phyloP scores from a whole-genome alignment of 2,113 vertebrate genomes.

The Malurus elegans region DNA sequence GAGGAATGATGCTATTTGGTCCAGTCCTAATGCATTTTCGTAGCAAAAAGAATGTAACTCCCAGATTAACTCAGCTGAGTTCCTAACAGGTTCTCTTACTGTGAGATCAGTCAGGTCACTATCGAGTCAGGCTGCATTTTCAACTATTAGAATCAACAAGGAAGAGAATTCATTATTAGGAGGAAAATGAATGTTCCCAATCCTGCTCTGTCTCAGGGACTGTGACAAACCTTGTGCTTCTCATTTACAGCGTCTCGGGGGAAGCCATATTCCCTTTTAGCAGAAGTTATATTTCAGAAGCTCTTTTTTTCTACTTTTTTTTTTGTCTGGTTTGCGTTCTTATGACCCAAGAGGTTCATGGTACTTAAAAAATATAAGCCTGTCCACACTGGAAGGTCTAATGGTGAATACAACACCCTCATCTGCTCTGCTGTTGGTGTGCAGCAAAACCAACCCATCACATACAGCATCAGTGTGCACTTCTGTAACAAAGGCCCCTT shows the following conservation, averaged over 20 bases:
- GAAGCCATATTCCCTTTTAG: background rate
- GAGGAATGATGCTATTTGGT: background rate
- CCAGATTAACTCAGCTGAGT: background rate
- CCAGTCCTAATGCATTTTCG: background rate
- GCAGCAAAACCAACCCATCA: background rate
- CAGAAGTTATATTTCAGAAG: background rate
- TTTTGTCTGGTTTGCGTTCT: background rate
- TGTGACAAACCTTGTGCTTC: background rate
- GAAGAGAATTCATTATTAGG: background rate
- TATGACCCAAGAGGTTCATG: background rate
- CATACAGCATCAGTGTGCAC: background rate
- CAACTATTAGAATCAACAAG: background rate
- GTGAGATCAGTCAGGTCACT: background rate
- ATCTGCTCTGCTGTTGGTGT: background rate
- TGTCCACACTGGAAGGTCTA: background rate
- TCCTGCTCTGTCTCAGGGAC: background rate
- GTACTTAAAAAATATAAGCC: background rate
- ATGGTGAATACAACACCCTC: accelerated
- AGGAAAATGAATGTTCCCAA: background rate
- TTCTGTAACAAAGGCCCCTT: background rate
- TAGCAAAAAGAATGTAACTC: background rate
- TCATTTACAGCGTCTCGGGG: no score
- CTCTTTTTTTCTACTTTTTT: background rate
- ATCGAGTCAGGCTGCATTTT: background rate
- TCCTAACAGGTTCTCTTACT: background rate